A percentile compares a stretch with the other conserved stretches of the same genome.
These are phyloP conservation scores for Eulemur rubriventer DNA, from an alignment of 2,797 vertebrate species.

Conservation along the genomic window DNA sequence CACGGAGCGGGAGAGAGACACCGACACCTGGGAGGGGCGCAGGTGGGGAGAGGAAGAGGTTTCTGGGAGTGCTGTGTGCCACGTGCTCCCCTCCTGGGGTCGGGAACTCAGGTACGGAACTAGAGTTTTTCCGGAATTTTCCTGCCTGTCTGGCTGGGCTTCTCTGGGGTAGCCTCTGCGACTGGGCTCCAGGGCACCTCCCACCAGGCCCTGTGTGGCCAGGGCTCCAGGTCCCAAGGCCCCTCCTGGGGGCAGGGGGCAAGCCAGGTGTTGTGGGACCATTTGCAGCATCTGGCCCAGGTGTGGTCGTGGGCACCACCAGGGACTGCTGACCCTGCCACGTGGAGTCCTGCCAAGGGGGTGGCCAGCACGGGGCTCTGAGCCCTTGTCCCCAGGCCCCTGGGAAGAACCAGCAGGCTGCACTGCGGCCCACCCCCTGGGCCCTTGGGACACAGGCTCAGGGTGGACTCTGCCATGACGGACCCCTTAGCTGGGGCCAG, in stretches of 20 bases:
- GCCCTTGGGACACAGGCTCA: not conserved
- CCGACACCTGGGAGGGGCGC: no score
- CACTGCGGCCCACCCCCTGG: accelerated
- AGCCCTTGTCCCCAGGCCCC: accelerated
- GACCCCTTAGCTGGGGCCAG: not conserved
- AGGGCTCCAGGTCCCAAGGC: accelerated
- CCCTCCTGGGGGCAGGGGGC: not conserved
- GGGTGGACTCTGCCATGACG: accelerated
- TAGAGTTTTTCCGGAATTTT: not conserved
- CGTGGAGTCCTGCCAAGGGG: accelerated
- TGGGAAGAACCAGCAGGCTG: not conserved
- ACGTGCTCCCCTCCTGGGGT: accelerated
- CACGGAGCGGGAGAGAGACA: not conserved
- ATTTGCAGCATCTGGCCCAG: no score
- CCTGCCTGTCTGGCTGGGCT: not conserved
- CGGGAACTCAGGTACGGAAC: not conserved
- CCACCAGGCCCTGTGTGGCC: no score
- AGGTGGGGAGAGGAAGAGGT: no score
- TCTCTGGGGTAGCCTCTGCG: not conserved
- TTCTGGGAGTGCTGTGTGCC: accelerated
- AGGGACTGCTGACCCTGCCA: accelerated
- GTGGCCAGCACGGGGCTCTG: accelerated
- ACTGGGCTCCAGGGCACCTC: not conserved
- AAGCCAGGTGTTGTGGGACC: accelerated
- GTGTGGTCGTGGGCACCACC: accelerated